phyloP scores from a whole-genome alignment of 1,140 invertebrate genomes.

The Drosophila rufa region DNA sequence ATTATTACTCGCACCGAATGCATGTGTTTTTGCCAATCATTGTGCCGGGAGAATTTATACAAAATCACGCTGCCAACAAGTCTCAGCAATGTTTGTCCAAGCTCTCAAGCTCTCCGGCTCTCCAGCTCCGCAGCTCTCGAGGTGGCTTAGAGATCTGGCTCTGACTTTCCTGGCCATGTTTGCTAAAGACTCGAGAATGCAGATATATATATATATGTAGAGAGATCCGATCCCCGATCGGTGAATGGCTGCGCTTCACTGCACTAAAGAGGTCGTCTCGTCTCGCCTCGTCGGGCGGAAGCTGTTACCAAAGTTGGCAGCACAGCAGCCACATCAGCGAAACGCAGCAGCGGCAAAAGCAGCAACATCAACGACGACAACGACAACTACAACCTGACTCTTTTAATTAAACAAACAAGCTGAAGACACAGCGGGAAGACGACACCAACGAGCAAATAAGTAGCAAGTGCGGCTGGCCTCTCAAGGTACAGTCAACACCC shows the following conservation, averaged over 20 bases:
- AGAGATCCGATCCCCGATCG: conserved; percentile 52
- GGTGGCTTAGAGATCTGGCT: conserved; percentile 34
- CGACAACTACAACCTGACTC: conserved; percentile 58
- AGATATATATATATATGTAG: conserved; percentile 6
- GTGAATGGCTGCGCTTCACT: conserved; percentile 80
- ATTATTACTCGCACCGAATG: conserved; percentile 66
- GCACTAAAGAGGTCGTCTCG: conserved; percentile 68
- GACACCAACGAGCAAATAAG: conserved; percentile 53
- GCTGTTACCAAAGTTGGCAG: conserved; percentile 79
- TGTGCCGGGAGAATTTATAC: conserved; percentile 66
- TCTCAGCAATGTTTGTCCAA: conserved; percentile 79
- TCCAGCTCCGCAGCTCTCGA: conserved; percentile 8
- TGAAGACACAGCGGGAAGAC: conserved; percentile 30
- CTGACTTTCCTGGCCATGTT: conserved; percentile 58
- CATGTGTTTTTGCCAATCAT: conserved; percentile 44
- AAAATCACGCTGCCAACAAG: conserved; percentile 80
- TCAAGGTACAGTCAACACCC: conserved; percentile 64
- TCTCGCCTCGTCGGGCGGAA: conserved; percentile 58
- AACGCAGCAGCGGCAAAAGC: conserved; percentile 10
- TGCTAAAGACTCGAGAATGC: conserved; percentile 69
- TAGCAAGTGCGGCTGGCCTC: conserved; percentile 59
- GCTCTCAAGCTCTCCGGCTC: conserved; percentile 48
- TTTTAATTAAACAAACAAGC: conserved; percentile 81
- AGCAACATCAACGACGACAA: conserved; percentile 18
- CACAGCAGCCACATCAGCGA: conserved; percentile 28